Base-by-base conservation (phyloP, 2,113 vertebrate species). In the Misgurnus anguillicaudatus region DNA sequence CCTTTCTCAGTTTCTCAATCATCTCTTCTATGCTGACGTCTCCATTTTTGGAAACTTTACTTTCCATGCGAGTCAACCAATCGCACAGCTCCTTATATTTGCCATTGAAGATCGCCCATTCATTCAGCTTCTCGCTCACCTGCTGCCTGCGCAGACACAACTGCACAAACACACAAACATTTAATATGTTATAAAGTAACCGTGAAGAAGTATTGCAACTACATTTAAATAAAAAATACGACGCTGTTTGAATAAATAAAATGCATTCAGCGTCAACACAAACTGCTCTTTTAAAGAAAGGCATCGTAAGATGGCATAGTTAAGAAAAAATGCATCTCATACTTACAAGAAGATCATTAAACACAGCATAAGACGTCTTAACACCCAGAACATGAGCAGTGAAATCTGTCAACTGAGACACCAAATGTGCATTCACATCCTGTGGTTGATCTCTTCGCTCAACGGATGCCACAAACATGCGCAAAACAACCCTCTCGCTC, bases 11-110 rank as follows among this genome's bases (percentile, higher is more conserved):
- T 88, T 98, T 98, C 72, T 99, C 96, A 5, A 98, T 98, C 96
- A 98, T 98, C 68, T 99, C 97, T 85, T 99, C 98, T 16, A 99
- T 98, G 90, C 97, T 95, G 87, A 98, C 91, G 88, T 98, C 97
- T 24, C 96, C 96, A 53, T 97, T 98, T 71, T 98, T 96, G 53
- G 96, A 98, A 47, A 98, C 96, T 79, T 97, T 98, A 91, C 94
- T 95, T 87, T 99, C 98, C 96, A 99, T 99, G 79, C 94, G 93
- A 0, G 96, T 97, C 87, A 99, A 88, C 98, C 98, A 99, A 79
- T 98, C 97, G 60, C 96, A 98, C 24, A 99, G 93, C 79, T 98
- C 96, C 88, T 96, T 97, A 91, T 97, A 95, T 89, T 94, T 97
- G 63, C 97, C 96, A 19, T 90, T 95, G 91, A 99, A 99, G 42